phyloP scores from a whole-genome alignment of 2,113 vertebrate genomes.

The Ahaetulla prasina region DNA sequence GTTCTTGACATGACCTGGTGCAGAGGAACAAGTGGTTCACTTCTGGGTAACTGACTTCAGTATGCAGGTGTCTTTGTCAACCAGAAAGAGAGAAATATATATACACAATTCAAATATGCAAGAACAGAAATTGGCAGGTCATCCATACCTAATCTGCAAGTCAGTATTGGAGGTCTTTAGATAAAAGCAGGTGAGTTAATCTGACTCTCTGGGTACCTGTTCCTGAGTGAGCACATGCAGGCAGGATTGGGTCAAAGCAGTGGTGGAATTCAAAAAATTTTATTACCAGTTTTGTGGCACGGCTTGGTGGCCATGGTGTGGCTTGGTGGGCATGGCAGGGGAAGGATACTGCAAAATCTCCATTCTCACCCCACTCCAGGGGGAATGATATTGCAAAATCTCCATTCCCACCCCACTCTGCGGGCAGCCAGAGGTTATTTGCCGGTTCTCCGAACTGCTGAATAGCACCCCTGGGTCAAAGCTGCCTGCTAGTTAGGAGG shows the following conservation, averaged over 20 bases:
- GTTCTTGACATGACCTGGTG: not conserved
- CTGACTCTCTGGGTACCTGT: not conserved
- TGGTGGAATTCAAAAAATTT: too few species aligned
- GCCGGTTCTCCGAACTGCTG: too few species aligned
- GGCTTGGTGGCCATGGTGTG: too few species aligned
- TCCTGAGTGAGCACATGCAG: not conserved
- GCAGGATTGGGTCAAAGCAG: not conserved
- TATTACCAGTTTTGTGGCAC: too few species aligned
- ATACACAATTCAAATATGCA: not conserved
- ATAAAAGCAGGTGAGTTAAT: not conserved
- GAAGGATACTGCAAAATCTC: too few species aligned
- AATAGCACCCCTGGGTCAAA: too few species aligned
- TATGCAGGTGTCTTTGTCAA: not conserved
- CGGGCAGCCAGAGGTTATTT: too few species aligned
- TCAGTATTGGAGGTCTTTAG: not conserved
- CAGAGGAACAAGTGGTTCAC: not conserved
- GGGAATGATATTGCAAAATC: too few species aligned
- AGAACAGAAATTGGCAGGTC: not conserved
- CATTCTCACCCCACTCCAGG: too few species aligned
- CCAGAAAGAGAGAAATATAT: not conserved
- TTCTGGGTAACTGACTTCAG: not conserved
- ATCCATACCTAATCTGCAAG: not conserved
- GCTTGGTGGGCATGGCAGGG: too few species aligned
- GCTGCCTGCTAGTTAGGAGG: not conserved
- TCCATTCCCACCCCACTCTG: too few species aligned